Conservation (phyloP, 2,113 vertebrate species). For the Pelecanus crispus region DNA sequence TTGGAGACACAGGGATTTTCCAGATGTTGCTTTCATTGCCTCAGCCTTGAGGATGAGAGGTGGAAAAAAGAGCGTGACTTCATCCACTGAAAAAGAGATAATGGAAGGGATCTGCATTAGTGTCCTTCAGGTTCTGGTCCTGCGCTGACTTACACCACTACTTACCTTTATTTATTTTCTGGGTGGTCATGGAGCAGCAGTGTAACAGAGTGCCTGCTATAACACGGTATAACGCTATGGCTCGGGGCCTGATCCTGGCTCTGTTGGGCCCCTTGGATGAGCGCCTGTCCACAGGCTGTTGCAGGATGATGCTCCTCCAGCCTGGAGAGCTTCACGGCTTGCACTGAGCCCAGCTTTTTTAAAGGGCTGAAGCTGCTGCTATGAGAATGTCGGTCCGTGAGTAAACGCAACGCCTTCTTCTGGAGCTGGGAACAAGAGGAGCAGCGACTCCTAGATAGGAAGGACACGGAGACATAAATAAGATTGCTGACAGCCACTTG, state of each 20-base stretch:
- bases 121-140: not conserved
- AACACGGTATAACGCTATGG: rapidly evolving
- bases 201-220: not conserved
- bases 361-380: not conserved
- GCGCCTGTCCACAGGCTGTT: not conserved
- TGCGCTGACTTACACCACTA: not conserved
- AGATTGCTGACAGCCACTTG: not conserved
- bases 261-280: not conserved
- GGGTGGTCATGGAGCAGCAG: not conserved
- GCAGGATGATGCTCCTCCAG: not conserved
- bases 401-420: not conserved
- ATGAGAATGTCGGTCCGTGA: rapidly evolving
- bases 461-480: not conserved
- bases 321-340: not conserved
- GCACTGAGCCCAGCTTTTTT: not conserved
- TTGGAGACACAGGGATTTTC: not conserved
- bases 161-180: not conserved
- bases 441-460: not conserved
- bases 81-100: not conserved
- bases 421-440: not conserved
- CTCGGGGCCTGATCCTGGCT: not conserved
- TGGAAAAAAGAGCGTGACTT: not conserved
- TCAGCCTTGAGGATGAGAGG: not conserved
- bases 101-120: not conserved
- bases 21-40: not conserved